These are phyloP conservation scores for Geotrypetes seraphini DNA, from an alignment of 2,797 vertebrate species.

Conservation along the genomic window DNA sequence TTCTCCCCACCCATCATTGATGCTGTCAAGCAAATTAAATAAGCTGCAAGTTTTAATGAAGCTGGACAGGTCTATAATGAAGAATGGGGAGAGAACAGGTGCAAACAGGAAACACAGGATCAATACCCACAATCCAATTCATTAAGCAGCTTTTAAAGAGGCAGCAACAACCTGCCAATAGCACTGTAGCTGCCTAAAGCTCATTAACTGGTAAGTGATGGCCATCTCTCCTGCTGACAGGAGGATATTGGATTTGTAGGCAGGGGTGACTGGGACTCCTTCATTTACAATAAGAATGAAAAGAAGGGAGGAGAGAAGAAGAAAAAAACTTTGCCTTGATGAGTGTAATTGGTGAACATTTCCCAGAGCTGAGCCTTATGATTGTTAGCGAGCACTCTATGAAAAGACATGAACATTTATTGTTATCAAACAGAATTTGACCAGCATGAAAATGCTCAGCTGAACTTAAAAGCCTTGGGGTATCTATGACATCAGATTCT, in stretches of 20 bases:
- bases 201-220: slow-evolving; percentile 5
- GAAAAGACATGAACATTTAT: no score
- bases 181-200: slow-evolving; percentile 3
- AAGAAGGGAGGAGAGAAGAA: no score
- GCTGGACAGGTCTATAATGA: background rate
- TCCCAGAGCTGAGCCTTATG: no score
- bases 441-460: no score
- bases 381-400: no score
- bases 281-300: background rate
- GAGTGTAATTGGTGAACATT: no score
- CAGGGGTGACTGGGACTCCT: background rate
- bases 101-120: slow-evolving; percentile 6
- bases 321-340: no score
- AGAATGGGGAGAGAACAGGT: slow-evolving; percentile 1
- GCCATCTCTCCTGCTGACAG: slow-evolving; percentile 2
- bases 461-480: no score
- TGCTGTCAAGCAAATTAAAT: background rate
- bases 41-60: background rate
- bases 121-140: slow-evolving; percentile 13
- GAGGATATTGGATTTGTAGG: slow-evolving; percentile 3
- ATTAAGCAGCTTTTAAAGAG: slow-evolving; percentile 14
- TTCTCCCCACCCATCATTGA: background rate
- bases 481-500: no score
- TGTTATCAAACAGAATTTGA: no score
- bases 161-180: slow-evolving; percentile 7